Conservation (phyloP, 2,888 invertebrate species). For the Ametastegia equiseti region DNA sequence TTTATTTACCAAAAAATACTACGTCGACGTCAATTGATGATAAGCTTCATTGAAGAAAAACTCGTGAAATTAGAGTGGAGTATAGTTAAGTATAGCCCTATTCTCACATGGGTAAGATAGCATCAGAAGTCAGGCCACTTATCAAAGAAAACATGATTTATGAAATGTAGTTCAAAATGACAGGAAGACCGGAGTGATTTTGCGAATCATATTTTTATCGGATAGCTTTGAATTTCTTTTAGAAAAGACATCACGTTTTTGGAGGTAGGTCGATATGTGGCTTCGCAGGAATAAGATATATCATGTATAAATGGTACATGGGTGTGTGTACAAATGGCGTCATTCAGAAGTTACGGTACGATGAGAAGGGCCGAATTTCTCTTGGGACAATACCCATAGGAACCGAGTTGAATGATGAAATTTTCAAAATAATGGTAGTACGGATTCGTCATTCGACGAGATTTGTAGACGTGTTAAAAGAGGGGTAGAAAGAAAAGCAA, state of each 20-base stretch:
- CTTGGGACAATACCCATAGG: neutral
- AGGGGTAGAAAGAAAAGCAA: neutral
- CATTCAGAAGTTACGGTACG: neutral
- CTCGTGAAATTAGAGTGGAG: neutral
- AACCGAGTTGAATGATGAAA: neutral
- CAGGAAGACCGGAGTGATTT: too few species aligned
- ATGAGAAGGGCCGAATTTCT: neutral
- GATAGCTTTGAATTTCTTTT: too few species aligned
- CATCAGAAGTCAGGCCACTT: too few species aligned
- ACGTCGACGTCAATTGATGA: neutral
- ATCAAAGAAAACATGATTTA: too few species aligned
- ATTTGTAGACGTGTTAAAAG: neutral
- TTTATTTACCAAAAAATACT: conserved; percentile 1
- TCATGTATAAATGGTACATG: neutral
- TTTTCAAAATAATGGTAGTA: too few species aligned
- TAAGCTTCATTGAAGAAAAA: neutral
- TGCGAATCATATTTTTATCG: too few species aligned
- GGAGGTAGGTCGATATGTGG: neutral
- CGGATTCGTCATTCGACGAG: too few species aligned
- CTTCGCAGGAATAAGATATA: neutral
- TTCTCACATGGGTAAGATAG: neutral
- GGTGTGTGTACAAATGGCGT: neutral
- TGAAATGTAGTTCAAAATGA: too few species aligned
- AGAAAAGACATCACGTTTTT: neutral
- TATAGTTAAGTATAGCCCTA: neutral